Percentiles rank a stretch among this genome's conserved stretches.
These are phyloP conservation scores for Spilogale gracilis DNA, from an alignment of 2,113 vertebrate species.

Conservation along the genomic window DNA sequence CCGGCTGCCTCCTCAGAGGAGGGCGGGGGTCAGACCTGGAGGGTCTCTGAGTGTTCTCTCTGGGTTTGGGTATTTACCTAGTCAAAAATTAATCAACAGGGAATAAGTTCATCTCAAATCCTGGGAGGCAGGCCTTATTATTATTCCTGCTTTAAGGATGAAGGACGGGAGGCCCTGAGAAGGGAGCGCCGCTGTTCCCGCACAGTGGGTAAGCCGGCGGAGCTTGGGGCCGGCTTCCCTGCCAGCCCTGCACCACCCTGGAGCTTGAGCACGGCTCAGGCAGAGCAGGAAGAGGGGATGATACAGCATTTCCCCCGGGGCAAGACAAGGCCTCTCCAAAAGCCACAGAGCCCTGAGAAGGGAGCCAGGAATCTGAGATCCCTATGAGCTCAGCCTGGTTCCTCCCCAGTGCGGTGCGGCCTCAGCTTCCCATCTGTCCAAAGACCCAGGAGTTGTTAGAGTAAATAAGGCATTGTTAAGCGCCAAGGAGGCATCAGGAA, in stretches of 20 bases:
- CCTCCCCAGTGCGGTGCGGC: neutral
- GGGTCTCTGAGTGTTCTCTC: neutral
- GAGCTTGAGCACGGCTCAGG: neutral
- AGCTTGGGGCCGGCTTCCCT: neutral
- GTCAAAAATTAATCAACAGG: neutral
- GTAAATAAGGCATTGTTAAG: neutral
- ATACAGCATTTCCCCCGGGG: neutral
- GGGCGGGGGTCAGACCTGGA: neutral
- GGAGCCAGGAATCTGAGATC: neutral
- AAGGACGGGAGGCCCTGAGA: neutral
- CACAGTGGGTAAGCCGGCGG: no score
- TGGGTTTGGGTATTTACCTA: neutral
- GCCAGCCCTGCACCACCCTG: neutral
- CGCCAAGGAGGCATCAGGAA: neutral
- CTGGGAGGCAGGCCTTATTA: neutral
- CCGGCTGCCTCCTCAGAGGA: neutral
- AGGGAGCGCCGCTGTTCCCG: neutral
- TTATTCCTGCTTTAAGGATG: neutral
- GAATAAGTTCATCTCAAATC: neutral
- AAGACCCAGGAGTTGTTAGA: neutral
- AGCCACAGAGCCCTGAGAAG: neutral
- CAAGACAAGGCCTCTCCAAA: neutral
- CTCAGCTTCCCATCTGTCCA: neutral
- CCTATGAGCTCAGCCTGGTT: neutral
- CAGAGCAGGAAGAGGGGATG: neutral